Evolutionary conservation across 1,140 invertebrate genomes (phyloP), one percentile per base, ranked within the genome.

Genomic region (Leptoteleia sp.): DNA sequence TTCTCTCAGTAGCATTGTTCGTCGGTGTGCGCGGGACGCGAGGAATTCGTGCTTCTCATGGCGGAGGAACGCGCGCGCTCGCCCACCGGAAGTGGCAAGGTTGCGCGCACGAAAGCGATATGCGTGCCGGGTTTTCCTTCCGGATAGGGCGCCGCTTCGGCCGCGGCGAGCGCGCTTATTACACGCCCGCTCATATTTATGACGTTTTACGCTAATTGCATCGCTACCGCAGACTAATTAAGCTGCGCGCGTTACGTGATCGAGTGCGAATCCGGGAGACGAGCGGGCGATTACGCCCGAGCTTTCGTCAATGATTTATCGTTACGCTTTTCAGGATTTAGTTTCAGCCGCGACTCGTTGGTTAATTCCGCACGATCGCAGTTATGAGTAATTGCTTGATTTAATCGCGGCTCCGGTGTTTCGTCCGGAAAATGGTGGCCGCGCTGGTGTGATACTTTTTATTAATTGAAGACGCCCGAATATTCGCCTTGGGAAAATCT

Each of bases 31-130:
- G 25, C 31, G 50, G 35, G 8, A 38, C 45, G 67, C 37, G 68
- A 64, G 50, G 70, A 73, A 73, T 73, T 64, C 50, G 27, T 35
- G 33, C 70, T 64, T 72, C 68, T 48, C 70, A 64, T 64, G 31
- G 57, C 59, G 64, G 16, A 19, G 19, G 2, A 22, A 22, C 19
- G 19, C 19, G 19, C 19, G 2, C 19, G 19, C 19, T 5, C 19
- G 19, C 29, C 17, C 35, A 17, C 27, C 68, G 70, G 70, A 64
- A 73, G 42, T 33, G 50, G 52, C 57, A 64, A 73, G 59, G 70
- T 73, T 73, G 59, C 47, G 27, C 59, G 15, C 57, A 64, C 40
- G 42, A 64, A 64, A 57, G 42, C 40, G 31, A 73, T 55, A 62
- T 48, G 37, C 25, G 38, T 45, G 54, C 42, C 55, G n/a, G 19